Percentiles rank a stretch among this genome's conserved stretches.
phyloP scores from a whole-genome alignment of 1,140 invertebrate species.

The Melitaea cinxia region DNA sequence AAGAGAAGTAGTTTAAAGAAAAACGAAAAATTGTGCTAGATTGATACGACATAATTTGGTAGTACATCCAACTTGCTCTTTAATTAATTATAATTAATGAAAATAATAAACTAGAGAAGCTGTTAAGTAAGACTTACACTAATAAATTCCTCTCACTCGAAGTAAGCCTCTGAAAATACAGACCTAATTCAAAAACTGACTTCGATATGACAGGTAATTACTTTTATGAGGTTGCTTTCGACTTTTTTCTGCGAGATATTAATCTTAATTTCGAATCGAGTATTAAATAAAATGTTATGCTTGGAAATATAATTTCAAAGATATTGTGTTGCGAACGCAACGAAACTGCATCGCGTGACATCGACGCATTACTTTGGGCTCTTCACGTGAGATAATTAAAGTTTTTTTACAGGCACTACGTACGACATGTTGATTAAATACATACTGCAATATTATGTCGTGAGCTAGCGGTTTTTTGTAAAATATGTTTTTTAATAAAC shows the following conservation, averaged over 20 bases:
- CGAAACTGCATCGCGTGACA: constrained; percentile 37
- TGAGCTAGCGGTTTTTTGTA: constrained; percentile 13
- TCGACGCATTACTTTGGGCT: constrained; percentile 36
- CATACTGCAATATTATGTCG: constrained; percentile 1
- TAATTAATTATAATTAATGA: too few relatives aligned
- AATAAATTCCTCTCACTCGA: too few relatives aligned
- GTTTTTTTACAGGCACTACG: constrained; percentile 19
- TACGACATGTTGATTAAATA: constrained; percentile 16
- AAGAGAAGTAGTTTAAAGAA: too few relatives aligned
- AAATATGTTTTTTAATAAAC: neutral
- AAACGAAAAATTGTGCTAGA: too few relatives aligned
- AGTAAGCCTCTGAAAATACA: constrained; percentile 24
- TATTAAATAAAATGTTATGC: constrained; percentile 41
- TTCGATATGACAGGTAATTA: constrained; percentile 44
- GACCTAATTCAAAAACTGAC: constrained; percentile 35
- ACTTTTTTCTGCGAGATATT: constrained; percentile 36
- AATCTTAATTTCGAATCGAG: constrained; percentile 22
- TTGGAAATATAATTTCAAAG: constrained; percentile 43
- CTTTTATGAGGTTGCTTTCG: constrained; percentile 33
- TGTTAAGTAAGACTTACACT: too few relatives aligned
- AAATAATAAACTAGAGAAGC: too few relatives aligned
- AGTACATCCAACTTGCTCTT: too few relatives aligned
- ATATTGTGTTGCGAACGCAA: constrained; percentile 31
- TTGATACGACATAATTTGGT: too few relatives aligned
- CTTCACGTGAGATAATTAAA: constrained; percentile 40